Conservation (phyloP, 2,888 invertebrate genomes). For the Hydropsyche betteni region DNA sequence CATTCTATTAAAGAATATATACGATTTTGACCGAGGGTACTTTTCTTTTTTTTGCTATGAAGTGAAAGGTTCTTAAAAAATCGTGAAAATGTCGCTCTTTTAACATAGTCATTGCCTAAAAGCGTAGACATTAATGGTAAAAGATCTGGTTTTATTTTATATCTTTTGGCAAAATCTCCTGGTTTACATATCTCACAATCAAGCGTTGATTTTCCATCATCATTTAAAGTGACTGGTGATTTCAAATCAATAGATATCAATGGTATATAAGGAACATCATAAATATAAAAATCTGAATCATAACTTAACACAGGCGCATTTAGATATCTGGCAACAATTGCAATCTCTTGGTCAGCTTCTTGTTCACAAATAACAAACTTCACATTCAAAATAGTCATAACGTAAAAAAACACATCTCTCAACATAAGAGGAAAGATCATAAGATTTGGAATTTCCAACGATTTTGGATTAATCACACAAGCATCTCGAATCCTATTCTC, state of each 20-base stretch:
- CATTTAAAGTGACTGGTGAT: slow-evolving; percentile 55
- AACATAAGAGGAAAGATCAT: slow-evolving; percentile 80
- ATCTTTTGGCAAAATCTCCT: slow-evolving; percentile 72
- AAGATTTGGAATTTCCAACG: slow-evolving; percentile 62
- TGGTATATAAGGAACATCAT: slow-evolving; percentile 84
- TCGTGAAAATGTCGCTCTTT: slow-evolving; percentile 70
- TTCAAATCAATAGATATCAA: slow-evolving; percentile 72
- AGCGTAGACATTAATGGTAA: slow-evolving; percentile 84
- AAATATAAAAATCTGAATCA: slow-evolving; percentile 95
- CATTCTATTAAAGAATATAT: slow-evolving; percentile 79
- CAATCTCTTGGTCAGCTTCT: slow-evolving; percentile 91
- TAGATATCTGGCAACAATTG: slow-evolving; percentile 78
- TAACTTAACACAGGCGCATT: slow-evolving; percentile 89
- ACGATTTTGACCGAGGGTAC: slow-evolving; percentile 70
- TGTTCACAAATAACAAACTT: slow-evolving; percentile 79
- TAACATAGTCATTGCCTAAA: slow-evolving; percentile 90
- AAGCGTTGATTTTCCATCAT: slow-evolving; percentile 60
- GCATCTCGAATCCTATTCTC: slow-evolving; percentile 69
- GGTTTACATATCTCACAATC: slow-evolving; percentile 78
- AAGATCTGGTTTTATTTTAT: slow-evolving; percentile 72
- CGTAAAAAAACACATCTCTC: slow-evolving; percentile 77
- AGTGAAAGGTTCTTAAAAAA: slow-evolving; percentile 75
- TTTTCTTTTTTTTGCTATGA: slow-evolving; percentile 65
- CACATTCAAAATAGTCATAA: slow-evolving; percentile 72
- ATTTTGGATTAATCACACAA: slow-evolving; percentile 64